phyloP scores from a whole-genome alignment of 2,113 vertebrate species.

The Coturnix japonica region DNA sequence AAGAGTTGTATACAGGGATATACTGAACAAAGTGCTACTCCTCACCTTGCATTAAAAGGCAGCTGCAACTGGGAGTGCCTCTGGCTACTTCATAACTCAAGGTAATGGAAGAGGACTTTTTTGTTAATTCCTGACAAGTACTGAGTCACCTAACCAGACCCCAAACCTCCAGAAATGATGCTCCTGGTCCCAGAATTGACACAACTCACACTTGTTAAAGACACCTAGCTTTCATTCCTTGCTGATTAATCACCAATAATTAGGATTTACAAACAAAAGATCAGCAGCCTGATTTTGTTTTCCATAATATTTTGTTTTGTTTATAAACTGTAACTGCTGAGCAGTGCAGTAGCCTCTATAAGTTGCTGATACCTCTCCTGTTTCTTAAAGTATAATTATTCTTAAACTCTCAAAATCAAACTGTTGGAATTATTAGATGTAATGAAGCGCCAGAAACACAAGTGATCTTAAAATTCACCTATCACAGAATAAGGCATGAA shows the following conservation, averaged over 20 bases:
- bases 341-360: background rate
- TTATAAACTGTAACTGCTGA: background rate
- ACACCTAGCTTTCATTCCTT: background rate
- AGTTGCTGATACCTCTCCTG: background rate
- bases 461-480: background rate
- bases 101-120: background rate
- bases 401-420: background rate
- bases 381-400: background rate
- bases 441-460: background rate
- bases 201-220: background rate
- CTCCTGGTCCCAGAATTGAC: background rate
- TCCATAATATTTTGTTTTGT: background rate
- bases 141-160: background rate
- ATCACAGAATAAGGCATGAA: background rate
- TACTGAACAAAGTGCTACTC: background rate
- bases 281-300: background rate
- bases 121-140: background rate
- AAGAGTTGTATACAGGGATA: accelerated
- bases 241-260: conserved; percentile 13
- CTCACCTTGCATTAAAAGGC: background rate
- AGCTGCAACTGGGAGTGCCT: background rate
- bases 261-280: too few species aligned
- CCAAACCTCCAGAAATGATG: background rate
- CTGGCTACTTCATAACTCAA: background rate
- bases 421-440: background rate